Percentiles rank a stretch among this genome's conserved stretches.
Conservation (phyloP, 2,113 vertebrate species). For the Danionella cerebrum region DNA sequence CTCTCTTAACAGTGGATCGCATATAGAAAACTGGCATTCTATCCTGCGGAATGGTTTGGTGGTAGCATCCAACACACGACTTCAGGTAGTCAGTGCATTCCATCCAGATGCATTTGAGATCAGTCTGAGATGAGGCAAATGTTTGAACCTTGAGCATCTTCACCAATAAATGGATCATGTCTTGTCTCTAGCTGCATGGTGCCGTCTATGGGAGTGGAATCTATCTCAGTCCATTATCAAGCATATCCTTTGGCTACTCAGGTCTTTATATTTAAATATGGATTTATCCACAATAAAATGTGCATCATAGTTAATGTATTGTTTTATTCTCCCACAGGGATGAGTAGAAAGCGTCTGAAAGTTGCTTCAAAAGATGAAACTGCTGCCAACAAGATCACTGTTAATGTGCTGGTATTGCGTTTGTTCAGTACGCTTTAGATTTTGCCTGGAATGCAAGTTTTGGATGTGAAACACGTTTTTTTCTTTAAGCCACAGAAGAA, state of each 20-base stretch:
- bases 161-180: too few relatives aligned
- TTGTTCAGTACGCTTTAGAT: background rate
- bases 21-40: constrained; percentile 90
- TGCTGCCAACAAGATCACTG: constrained; percentile 72
- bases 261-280: constrained; percentile 50
- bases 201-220: constrained; percentile 89
- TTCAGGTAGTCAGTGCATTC: constrained; percentile 66
- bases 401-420: constrained; percentile 67
- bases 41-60: constrained; percentile 86
- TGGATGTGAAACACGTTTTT: background rate
- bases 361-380: constrained; percentile 80
- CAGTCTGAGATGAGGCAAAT: background rate
- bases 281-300: background rate
- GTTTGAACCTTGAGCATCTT: too few relatives aligned
- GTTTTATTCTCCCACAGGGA: constrained; percentile 64
- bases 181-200: constrained; percentile 74
- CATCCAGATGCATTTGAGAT: too few relatives aligned
- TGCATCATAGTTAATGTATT: background rate
- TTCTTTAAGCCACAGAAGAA: constrained; percentile 75
- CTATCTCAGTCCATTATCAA: constrained; percentile 87
- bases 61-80: constrained; percentile 82
- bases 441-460: background rate
- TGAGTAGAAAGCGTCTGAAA: constrained; percentile 89
- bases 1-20: constrained; percentile 69
- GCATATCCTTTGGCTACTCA: constrained; percentile 94